phyloP scores from a whole-genome alignment of 2,797 vertebrate species.

The Margarornis squamiger region DNA sequence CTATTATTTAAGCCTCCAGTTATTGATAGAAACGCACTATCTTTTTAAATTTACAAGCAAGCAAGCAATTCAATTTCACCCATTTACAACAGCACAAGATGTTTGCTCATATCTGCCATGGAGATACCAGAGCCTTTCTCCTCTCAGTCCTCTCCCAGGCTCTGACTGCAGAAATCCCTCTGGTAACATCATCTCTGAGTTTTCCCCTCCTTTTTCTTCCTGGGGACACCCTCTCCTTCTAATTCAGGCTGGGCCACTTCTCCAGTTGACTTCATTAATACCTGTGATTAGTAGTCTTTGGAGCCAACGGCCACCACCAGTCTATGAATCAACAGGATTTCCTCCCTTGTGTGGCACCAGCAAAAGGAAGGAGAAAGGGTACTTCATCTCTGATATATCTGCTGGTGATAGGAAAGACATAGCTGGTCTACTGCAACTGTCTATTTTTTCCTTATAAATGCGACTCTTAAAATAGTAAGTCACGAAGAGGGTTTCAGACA shows the following conservation, averaged over 20 bases:
- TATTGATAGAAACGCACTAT: slow-evolving; percentile 60
- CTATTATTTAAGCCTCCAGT: slow-evolving; percentile 41
- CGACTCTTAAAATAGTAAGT: slow-evolving; percentile 55
- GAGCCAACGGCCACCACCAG: slow-evolving; percentile 10
- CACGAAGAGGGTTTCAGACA: slow-evolving; percentile 22
- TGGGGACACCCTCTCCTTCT: not conserved
- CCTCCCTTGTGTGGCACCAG: not conserved
- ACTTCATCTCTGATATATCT: slow-evolving; percentile 32
- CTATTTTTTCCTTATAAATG: slow-evolving; percentile 39
- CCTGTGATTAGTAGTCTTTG: slow-evolving; percentile 13
- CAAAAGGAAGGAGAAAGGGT: not conserved
- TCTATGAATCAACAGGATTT: slow-evolving; percentile 45
- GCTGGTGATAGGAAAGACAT: slow-evolving; percentile 35
- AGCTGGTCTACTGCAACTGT: slow-evolving; percentile 19
- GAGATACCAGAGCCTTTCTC: not conserved
- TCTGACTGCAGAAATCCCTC: not conserved
- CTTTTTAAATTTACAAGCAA: slow-evolving; percentile 67
- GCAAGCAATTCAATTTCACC: slow-evolving; percentile 48
- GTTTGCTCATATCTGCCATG: not conserved
- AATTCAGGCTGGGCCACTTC: slow-evolving; percentile 17
- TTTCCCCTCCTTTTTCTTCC: not conserved
- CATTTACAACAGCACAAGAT: slow-evolving; percentile 42
- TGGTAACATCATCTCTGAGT: not conserved
- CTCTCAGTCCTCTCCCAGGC: not conserved
- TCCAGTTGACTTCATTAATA: slow-evolving; percentile 7